These are phyloP conservation scores for Oscheius sp. DNA, from an alignment of 2,888 invertebrate genomes.

Conservation along the genomic window DNA sequence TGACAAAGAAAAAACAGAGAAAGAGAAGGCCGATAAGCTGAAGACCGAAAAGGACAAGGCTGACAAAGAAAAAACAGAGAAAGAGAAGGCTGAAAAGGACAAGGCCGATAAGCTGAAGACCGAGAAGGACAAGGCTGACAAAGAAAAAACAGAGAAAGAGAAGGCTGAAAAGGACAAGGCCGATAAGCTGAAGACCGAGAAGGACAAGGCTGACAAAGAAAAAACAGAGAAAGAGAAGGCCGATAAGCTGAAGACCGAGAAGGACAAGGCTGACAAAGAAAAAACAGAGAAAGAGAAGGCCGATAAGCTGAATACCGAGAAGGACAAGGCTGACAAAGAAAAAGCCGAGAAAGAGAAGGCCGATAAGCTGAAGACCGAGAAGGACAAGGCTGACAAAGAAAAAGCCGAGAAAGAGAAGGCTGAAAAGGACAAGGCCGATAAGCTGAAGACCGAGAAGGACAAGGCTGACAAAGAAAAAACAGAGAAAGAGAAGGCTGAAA, in stretches of 20 bases:
- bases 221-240: slow-evolving; percentile 18
- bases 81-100: slow-evolving; percentile 15
- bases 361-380: background rate
- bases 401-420: slow-evolving; percentile 4
- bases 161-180: slow-evolving; percentile 21
- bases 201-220: slow-evolving; percentile 5
- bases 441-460: slow-evolving; percentile 10
- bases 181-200: background rate
- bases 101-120: slow-evolving; percentile 15
- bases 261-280: slow-evolving; percentile 3
- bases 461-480: slow-evolving; percentile 14
- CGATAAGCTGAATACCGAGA: slow-evolving; percentile 7
- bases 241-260: slow-evolving; percentile 14
- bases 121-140: slow-evolving; percentile 9
- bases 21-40: background rate
- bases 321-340: slow-evolving; percentile 8
- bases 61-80: slow-evolving; percentile 1
- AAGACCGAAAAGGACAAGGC: slow-evolving; percentile 18
- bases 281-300: slow-evolving; percentile 4
- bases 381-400: slow-evolving; percentile 15
- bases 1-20: background rate
- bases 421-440: slow-evolving; percentile 15
- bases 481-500: slow-evolving; percentile 6
- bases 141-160: slow-evolving; percentile 11
- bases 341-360: slow-evolving; percentile 18